Evolutionary conservation across 2,888 invertebrate genomes (phyloP).

Genomic region (Dysmachus trigonus): DNA sequence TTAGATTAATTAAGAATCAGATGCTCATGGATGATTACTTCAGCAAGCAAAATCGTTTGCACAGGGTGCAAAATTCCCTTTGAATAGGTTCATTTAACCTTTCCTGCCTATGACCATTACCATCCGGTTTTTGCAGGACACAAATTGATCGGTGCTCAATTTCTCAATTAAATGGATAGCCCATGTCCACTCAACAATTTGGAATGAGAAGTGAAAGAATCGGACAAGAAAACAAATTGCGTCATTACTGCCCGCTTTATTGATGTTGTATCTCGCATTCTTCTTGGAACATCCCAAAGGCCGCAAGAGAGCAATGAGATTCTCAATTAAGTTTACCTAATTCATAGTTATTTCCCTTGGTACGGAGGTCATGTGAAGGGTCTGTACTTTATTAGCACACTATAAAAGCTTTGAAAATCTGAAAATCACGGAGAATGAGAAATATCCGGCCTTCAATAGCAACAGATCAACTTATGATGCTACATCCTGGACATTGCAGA

Average conservation of each 20-base stretch:
- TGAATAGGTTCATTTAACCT: background rate
- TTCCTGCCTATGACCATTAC: background rate
- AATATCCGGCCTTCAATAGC: background rate
- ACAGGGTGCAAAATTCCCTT: background rate
- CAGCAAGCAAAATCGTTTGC: background rate
- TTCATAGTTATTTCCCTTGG: conserved; percentile 45
- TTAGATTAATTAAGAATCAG: background rate
- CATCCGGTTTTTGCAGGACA: background rate
- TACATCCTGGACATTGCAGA: background rate
- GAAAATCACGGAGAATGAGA: background rate
- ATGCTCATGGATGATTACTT: background rate
- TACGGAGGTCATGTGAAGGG: background rate
- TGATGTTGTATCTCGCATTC: background rate
- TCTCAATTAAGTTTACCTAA: conserved; percentile 46
- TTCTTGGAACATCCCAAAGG: background rate
- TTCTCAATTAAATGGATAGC: background rate
- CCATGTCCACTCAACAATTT: background rate
- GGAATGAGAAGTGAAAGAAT: background rate
- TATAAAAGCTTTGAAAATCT: background rate
- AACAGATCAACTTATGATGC: background rate
- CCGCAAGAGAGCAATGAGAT: background rate
- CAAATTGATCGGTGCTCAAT: background rate
- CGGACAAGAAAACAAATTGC: background rate
- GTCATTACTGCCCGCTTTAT: background rate
- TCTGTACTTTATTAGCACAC: background rate